Conservation (phyloP, 2,113 vertebrate genomes). For the Vulpes lagopus region DNA sequence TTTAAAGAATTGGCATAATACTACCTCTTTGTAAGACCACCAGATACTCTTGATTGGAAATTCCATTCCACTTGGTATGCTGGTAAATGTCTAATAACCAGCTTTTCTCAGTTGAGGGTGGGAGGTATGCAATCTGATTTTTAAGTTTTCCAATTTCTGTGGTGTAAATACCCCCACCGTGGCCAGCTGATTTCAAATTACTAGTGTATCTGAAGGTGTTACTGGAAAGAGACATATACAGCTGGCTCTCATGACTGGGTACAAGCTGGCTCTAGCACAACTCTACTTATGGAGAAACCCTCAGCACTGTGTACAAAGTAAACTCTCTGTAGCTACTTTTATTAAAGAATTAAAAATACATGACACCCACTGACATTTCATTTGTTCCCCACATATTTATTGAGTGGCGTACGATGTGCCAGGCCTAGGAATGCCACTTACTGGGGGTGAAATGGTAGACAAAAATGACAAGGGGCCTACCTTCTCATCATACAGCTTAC, state of each 20-base stretch:
- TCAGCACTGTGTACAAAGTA: neutral
- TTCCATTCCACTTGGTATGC: neutral
- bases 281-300: neutral
- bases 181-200: neutral
- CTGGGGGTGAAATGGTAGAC: neutral
- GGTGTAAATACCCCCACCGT: neutral
- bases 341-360: neutral
- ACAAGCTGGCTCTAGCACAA: neutral
- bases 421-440: neutral
- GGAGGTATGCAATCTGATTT: neutral
- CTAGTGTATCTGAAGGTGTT: neutral
- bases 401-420: neutral
- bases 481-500: neutral
- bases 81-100: neutral
- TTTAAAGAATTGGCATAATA: neutral
- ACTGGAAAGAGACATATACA: neutral
- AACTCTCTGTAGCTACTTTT: neutral
- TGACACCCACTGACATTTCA: neutral
- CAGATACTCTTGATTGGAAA: neutral
- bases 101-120: neutral
- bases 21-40: neutral
- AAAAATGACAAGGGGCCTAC: neutral
- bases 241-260: rapidly evolving
- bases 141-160: neutral
- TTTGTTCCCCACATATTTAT: neutral